Percentiles rank a stretch among this genome's conserved stretches.
These are phyloP conservation scores for Perca flavescens DNA, from an alignment of 2,113 vertebrate species.

Conservation along the genomic window DNA sequence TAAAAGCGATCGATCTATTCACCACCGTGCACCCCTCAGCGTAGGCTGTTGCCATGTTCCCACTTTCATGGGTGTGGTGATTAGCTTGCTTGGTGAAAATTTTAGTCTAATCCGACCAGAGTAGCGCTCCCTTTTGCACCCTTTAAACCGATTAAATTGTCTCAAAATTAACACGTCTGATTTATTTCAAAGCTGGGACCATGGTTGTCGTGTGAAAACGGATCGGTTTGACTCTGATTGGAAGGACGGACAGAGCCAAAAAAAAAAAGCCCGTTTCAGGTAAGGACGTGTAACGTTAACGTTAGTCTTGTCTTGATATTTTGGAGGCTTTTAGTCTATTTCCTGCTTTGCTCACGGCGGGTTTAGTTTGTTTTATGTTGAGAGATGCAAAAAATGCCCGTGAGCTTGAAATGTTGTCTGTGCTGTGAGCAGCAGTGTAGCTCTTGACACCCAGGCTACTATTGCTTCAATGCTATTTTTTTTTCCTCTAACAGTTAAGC, in stretches of 20 bases:
- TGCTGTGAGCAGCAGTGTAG: not conserved
- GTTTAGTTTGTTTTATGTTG: conserved; percentile 15
- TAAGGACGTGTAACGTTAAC: conserved; percentile 60
- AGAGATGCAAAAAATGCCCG: not conserved
- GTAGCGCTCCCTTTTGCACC: conserved; percentile 42
- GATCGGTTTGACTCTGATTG: conserved; percentile 50
- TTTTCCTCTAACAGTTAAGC: not conserved
- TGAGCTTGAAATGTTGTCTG: not conserved
- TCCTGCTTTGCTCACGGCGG: conserved; percentile 54
- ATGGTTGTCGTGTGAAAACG: conserved; percentile 79
- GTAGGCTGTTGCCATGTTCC: conserved; percentile 86
- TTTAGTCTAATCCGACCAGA: conserved; percentile 72
- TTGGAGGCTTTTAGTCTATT: conserved; percentile 55
- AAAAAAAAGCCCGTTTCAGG: conserved; percentile 76
- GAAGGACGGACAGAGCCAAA: conserved; percentile 53
- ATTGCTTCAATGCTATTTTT: conserved; percentile 29
- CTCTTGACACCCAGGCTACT: conserved; percentile 38
- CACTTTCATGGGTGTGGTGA: conserved; percentile 89
- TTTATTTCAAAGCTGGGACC: conserved; percentile 47
- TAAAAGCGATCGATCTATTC: not conserved
- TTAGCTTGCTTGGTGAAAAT: conserved; percentile 80
- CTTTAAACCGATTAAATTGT: conserved; percentile 62
- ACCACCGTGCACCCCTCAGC: conserved; percentile 59
- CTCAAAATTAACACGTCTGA: conserved; percentile 48
- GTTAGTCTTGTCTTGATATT: conserved; percentile 56